Conservation (phyloP, 2,797 vertebrate genomes). For the Coluber constrictor region DNA sequence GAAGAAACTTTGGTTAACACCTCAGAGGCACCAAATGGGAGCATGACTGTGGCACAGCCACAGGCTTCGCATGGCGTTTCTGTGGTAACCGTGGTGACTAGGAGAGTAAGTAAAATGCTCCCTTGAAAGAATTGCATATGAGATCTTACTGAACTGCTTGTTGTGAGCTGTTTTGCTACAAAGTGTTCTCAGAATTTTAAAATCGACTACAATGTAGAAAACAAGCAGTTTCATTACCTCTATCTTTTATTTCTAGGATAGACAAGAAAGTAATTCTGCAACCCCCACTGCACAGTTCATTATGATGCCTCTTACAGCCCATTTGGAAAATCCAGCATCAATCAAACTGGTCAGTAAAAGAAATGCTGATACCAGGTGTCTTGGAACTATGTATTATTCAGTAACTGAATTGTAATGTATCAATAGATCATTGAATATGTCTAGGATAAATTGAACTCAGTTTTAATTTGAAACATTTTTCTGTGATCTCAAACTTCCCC, state of each 20-base stretch:
- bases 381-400: neutral
- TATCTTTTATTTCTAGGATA: conserved; percentile 71
- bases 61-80: conserved; percentile 71
- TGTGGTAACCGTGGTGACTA: conserved; percentile 71
- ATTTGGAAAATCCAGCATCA: conserved; percentile 77
- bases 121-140: neutral
- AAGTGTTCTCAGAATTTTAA: neutral
- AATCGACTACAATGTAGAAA: neutral
- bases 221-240: conserved; percentile 9
- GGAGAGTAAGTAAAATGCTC: conserved; percentile 68
- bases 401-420: neutral
- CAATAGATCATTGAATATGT: neutral
- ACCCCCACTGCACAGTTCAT: conserved; percentile 78
- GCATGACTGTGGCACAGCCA: conserved; percentile 59
- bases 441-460: neutral
- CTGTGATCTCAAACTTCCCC: neutral
- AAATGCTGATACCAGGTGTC: neutral
- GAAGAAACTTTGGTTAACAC: conserved; percentile 71
- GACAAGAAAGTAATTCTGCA: conserved; percentile 76
- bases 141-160: neutral
- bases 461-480: neutral
- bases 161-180: neutral
- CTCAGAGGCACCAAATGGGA: conserved; percentile 53
- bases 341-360: conserved; percentile 86
- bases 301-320: conserved; percentile 85